A percentile compares a stretch with the other conserved stretches of the same genome.
phyloP scores from a whole-genome alignment of 2,797 vertebrate genomes.

The Erpetoichthys calabaricus region DNA sequence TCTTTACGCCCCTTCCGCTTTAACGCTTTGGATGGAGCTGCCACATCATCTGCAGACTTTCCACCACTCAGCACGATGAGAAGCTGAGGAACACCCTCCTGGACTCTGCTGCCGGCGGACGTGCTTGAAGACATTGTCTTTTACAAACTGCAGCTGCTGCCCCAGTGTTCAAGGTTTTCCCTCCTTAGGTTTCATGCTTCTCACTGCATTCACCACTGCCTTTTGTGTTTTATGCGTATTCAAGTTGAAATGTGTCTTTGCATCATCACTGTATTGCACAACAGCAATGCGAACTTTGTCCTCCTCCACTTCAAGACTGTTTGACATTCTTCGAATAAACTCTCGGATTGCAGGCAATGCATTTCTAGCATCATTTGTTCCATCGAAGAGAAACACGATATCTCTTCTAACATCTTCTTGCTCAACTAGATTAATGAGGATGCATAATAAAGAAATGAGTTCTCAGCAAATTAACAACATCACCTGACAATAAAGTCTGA shows the following conservation, averaged over 20 bases:
- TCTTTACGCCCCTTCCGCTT: constrained; percentile 34
- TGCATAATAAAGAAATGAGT: constrained; percentile 21
- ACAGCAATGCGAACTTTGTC: constrained; percentile 41
- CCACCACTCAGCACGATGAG: constrained; percentile 46
- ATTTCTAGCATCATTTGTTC: constrained; percentile 48
- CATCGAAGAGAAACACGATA: constrained; percentile 56
- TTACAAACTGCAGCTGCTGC: constrained; percentile 42
- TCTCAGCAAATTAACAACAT: no score
- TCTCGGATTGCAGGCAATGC: constrained; percentile 44
- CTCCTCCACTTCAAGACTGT: constrained; percentile 39
- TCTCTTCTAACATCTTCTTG: constrained; percentile 41
- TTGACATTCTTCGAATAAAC: constrained; percentile 47
- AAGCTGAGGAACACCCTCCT: constrained; percentile 45
- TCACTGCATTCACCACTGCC: constrained; percentile 41
- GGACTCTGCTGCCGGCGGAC: constrained; percentile 40
- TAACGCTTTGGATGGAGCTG: constrained; percentile 26
- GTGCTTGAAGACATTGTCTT: constrained; percentile 34
- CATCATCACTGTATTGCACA: constrained; percentile 42
- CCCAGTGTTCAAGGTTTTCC: constrained; percentile 42
- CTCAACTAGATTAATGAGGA: constrained; percentile 23
- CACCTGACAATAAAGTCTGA: no score
- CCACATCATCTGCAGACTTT: constrained; percentile 45
- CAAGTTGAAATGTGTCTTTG: constrained; percentile 36
- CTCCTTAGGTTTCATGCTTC: constrained; percentile 45
- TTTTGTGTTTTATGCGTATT: constrained; percentile 41